Evolutionary conservation across 2,888 invertebrate genomes (phyloP).

Genomic region (Spilosoma lubricipeda): DNA sequence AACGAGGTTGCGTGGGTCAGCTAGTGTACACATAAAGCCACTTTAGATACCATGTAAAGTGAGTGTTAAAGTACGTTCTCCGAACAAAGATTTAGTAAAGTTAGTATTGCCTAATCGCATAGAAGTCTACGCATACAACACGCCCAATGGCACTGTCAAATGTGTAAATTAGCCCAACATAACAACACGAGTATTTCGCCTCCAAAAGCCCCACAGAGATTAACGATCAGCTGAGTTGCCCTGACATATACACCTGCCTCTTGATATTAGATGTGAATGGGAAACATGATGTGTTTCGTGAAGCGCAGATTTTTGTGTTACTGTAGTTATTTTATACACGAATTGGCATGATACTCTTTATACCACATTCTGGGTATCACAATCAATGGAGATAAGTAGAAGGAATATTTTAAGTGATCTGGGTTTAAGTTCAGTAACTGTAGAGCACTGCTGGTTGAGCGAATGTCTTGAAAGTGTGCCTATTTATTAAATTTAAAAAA

Average conservation of each 20-base stretch:
- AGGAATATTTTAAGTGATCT: neutral
- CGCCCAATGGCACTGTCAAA: neutral
- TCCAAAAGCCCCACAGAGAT: slow-evolving; percentile 5
- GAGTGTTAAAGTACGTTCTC: neutral
- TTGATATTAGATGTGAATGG: slow-evolving; percentile 1
- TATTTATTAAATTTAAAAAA: too few species aligned
- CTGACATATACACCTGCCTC: slow-evolving; percentile 1
- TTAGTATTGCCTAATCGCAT: neutral
- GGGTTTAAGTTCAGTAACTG: neutral
- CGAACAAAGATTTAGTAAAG: neutral
- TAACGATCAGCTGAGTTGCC: slow-evolving; percentile 2
- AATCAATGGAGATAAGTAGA: neutral
- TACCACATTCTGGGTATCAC: neutral
- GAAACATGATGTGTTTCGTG: neutral
- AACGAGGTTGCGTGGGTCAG: too few species aligned
- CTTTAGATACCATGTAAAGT: neutral
- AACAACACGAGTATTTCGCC: neutral
- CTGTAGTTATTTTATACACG: neutral
- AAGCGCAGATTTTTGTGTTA: neutral
- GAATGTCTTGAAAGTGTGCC: neutral
- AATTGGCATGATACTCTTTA: neutral
- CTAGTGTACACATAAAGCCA: neutral
- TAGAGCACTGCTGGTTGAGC: neutral
- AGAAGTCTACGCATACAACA: neutral
- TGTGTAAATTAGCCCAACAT: neutral